Evolutionary conservation across 2,888 invertebrate species (phyloP).

Genomic region (Zeuzera pyrina): DNA sequence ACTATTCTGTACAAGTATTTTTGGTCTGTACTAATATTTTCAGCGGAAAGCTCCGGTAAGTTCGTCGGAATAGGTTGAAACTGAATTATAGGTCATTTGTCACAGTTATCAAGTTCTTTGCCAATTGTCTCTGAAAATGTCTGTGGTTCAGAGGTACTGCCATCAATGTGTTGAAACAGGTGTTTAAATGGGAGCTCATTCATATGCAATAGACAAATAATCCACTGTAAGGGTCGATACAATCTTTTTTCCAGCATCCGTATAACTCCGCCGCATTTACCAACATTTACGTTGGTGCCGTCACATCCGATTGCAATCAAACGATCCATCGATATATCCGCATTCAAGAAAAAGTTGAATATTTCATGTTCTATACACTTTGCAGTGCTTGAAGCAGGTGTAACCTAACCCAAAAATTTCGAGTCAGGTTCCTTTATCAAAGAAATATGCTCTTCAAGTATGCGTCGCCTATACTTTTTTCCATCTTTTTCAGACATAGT

Average conservation of each 20-base stretch:
- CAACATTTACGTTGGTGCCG: conserved; percentile 19
- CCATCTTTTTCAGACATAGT: too few species aligned
- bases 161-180: conserved; percentile 16
- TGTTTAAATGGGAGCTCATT: conserved; percentile 18
- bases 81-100: conserved; percentile 8
- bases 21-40: conserved; percentile 16
- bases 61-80: conserved; percentile 7
- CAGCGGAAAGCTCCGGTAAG: conserved; percentile 3
- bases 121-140: conserved; percentile 11
- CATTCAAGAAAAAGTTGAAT: conserved; percentile 5
- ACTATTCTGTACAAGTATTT: conserved; percentile 13
- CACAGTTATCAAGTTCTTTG: conserved; percentile 13
- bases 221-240: conserved; percentile 16
- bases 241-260: conserved; percentile 14
- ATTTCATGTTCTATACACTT: conserved; percentile 3
- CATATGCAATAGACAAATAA: conserved; percentile 14
- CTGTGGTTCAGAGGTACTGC: conserved; percentile 13
- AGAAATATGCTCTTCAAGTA: conserved; percentile 9
- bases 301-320: conserved; percentile 17
- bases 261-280: conserved; percentile 15
- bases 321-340: conserved; percentile 8
- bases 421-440: conserved; percentile 8
- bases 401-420: conserved; percentile 6
- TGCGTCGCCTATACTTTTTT: background rate
- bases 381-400: conserved; percentile 6